Conservation (phyloP, 2,888 invertebrate genomes). For the Philaethria dido region DNA sequence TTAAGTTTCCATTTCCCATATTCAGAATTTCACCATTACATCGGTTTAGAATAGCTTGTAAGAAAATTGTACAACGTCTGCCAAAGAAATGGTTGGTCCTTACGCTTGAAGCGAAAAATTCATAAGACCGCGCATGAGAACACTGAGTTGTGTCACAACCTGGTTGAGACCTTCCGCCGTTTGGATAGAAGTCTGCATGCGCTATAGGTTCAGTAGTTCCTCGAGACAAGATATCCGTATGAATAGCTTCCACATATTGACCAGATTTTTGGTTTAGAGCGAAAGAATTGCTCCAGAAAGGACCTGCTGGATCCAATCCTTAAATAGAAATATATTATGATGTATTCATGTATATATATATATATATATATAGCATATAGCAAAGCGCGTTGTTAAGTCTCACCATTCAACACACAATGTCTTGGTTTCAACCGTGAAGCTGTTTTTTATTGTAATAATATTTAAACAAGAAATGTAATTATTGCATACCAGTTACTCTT, state of each 20-base stretch:
- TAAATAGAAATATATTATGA: constrained; percentile 2
- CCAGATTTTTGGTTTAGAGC: constrained; percentile 59
- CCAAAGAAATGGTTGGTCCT: constrained; percentile 59
- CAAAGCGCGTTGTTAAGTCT: no score
- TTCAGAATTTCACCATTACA: constrained; percentile 53
- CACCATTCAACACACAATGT: no score
- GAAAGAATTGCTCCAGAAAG: constrained; percentile 59
- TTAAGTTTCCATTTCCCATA: constrained; percentile 60
- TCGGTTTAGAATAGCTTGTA: constrained; percentile 54
- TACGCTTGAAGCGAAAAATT: constrained; percentile 63
- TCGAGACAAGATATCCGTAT: constrained; percentile 65
- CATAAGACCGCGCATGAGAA: constrained; percentile 62
- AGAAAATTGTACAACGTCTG: constrained; percentile 54
- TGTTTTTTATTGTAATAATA: no score
- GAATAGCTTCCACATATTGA: constrained; percentile 67
- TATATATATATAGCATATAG: no score
- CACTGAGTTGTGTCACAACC: constrained; percentile 64
- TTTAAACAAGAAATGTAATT: no score
- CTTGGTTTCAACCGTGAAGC: no score
- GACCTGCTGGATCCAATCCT: constrained; percentile 73
- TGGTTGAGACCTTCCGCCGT: constrained; percentile 69
- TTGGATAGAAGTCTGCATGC: constrained; percentile 70
- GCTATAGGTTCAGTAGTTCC: constrained; percentile 64
- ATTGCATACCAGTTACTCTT: constrained; percentile 55
- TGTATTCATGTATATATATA: neutral